A percentile compares a stretch with the other conserved stretches of the same genome.
Evolutionary conservation across 1,140 invertebrate species (phyloP).

Genomic region (Drosophila ironensis): DNA sequence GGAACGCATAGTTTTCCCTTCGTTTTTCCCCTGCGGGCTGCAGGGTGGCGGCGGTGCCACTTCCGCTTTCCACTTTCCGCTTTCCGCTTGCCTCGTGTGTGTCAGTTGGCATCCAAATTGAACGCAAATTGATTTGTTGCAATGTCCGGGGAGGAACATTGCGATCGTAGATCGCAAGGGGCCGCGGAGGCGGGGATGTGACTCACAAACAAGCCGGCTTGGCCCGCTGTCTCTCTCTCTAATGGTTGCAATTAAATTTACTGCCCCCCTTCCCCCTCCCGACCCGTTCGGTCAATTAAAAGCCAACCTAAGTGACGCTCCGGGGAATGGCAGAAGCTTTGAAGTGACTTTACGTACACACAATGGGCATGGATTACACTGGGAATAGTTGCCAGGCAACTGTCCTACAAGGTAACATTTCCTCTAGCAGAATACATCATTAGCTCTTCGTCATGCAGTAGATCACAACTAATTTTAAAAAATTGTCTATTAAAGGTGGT

Average conservation of each 20-base stretch:
- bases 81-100: conserved; percentile 16
- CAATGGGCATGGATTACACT: neutral
- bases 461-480: too few species aligned
- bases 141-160: conserved; percentile 1
- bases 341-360: neutral
- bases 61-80: conserved; percentile 28
- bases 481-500: too few species aligned
- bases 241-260: conserved; percentile 60
- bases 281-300: conserved; percentile 15
- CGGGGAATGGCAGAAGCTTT: neutral
- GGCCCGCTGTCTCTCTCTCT: neutral
- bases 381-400: neutral
- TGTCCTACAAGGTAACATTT: too few species aligned
- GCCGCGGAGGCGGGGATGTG: neutral
- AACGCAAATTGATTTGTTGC: conserved; percentile 58
- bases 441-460: too few species aligned
- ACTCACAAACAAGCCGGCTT: neutral
- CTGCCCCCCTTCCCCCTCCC: conserved; percentile 17
- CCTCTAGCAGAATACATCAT: too few species aligned
- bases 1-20: conserved; percentile 20
- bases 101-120: conserved; percentile 35
- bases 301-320: conserved; percentile 4
- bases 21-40: neutral
- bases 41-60: conserved; percentile 19
- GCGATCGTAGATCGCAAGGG: neutral